Conservation (phyloP, 2,888 invertebrate genomes). For the Protodeltote pygarga region DNA sequence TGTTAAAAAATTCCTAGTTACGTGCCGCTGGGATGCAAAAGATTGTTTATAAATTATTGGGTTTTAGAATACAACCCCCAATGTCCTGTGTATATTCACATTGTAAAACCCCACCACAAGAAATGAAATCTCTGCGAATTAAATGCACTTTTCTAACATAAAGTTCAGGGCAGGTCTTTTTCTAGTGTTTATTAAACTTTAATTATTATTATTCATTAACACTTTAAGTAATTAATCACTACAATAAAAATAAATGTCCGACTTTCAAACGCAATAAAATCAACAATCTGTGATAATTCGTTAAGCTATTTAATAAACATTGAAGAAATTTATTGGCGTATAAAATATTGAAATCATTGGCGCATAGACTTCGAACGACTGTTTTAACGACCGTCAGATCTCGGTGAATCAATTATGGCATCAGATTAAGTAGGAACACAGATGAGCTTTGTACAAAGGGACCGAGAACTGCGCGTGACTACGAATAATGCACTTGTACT, state of each 20-base stretch:
- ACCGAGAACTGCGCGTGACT: conserved; percentile 70
- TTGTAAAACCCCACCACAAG: too few relatives aligned
- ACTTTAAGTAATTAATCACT: too few relatives aligned
- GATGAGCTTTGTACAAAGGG: conserved; percentile 76
- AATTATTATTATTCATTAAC: too few relatives aligned
- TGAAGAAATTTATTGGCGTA: conserved; percentile 22
- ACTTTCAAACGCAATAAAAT: not conserved
- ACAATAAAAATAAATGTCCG: conserved; percentile 13
- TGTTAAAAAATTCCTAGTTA: too few relatives aligned
- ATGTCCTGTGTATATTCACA: too few relatives aligned
- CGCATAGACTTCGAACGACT: conserved; percentile 30
- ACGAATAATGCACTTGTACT: conserved; percentile 65
- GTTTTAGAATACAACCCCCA: too few relatives aligned
- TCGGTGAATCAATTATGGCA: conserved; percentile 68
- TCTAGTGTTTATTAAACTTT: too few relatives aligned
- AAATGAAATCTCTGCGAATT: too few relatives aligned
- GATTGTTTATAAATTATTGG: too few relatives aligned
- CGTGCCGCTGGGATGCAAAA: too few relatives aligned
- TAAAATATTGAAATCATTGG: conserved; percentile 38
- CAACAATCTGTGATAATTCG: not conserved
- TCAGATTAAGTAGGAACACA: conserved; percentile 72
- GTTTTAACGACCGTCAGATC: conserved; percentile 51
- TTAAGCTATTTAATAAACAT: conserved; percentile 43
- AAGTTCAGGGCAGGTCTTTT: too few relatives aligned
- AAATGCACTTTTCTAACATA: too few relatives aligned